phyloP scores from a whole-genome alignment of 2,797 vertebrate species.

The Picus viridis region DNA sequence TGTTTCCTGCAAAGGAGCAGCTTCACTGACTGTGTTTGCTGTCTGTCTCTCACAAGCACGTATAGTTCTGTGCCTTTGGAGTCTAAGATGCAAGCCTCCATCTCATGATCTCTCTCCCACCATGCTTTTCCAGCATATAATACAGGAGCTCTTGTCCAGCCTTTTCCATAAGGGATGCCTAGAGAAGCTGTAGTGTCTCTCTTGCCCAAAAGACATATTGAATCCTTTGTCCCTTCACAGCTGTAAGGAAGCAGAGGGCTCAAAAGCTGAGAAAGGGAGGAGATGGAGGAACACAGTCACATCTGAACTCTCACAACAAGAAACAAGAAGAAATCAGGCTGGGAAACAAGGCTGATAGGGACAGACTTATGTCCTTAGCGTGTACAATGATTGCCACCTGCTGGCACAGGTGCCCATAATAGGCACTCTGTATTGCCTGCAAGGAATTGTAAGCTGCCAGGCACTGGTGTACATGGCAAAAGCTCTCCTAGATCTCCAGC shows the following conservation, averaged over 20 bases:
- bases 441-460: background rate
- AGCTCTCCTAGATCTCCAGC: background rate
- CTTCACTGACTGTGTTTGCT: background rate
- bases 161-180: background rate
- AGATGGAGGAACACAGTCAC: background rate
- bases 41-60: background rate
- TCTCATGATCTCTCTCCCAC: rapidly evolving
- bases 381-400: constrained; percentile 14
- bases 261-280: background rate
- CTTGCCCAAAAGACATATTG: background rate
- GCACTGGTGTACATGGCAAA: background rate
- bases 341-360: background rate
- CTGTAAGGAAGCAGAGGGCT: background rate
- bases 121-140: background rate
- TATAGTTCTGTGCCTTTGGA: background rate
- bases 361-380: background rate
- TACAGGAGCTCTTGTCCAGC: background rate
- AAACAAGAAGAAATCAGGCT: background rate
- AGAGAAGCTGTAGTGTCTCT: background rate
- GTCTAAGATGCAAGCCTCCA: background rate
- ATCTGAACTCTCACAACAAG: background rate
- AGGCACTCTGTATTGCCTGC: background rate
- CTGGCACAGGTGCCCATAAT: background rate
- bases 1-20: background rate
- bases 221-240: background rate